A percentile compares a stretch with the other conserved stretches of the same genome.
Evolutionary conservation across 2,113 vertebrate genomes (phyloP).

Genomic region (Megaleporinus macrocephalus): DNA sequence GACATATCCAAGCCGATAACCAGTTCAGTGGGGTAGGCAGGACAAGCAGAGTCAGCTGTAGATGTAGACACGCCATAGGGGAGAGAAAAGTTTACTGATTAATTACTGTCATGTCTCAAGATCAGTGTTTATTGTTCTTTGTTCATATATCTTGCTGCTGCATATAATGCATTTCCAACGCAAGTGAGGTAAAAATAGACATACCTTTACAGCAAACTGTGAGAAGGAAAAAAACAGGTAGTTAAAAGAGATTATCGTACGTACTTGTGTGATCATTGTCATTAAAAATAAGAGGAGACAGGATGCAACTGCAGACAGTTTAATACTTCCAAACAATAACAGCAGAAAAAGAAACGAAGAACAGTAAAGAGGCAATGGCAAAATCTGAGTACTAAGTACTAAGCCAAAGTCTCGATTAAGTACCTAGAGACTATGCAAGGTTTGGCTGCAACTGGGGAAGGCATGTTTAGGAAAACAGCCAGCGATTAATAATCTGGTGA

Average conservation of each 20-base stretch:
- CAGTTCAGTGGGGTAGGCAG: constrained; percentile 84
- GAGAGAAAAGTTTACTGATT: constrained; percentile 6
- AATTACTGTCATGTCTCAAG: not conserved
- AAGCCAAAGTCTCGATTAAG: too few relatives aligned
- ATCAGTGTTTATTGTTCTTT: not conserved
- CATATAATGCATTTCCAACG: not conserved
- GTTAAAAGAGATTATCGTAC: not conserved
- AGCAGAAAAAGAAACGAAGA: too few relatives aligned
- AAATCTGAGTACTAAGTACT: too few relatives aligned
- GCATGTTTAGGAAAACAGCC: too few relatives aligned
- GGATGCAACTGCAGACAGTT: not conserved
- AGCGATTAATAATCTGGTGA: too few relatives aligned
- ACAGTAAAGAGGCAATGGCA: too few relatives aligned
- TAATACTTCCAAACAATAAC: too few relatives aligned
- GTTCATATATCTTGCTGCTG: not conserved
- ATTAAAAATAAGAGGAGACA: not conserved
- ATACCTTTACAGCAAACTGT: constrained; percentile 53
- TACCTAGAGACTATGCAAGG: too few relatives aligned
- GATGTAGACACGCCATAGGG: not conserved
- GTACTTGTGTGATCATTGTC: not conserved
- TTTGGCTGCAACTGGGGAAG: too few relatives aligned
- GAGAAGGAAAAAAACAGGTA: not conserved
- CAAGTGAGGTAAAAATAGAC: constrained; percentile 6
- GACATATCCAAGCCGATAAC: constrained; percentile 89
- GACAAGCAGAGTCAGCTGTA: constrained; percentile 68